These are phyloP conservation scores for Ahaetulla prasina DNA, from an alignment of 2,113 vertebrate species.

Conservation along the genomic window DNA sequence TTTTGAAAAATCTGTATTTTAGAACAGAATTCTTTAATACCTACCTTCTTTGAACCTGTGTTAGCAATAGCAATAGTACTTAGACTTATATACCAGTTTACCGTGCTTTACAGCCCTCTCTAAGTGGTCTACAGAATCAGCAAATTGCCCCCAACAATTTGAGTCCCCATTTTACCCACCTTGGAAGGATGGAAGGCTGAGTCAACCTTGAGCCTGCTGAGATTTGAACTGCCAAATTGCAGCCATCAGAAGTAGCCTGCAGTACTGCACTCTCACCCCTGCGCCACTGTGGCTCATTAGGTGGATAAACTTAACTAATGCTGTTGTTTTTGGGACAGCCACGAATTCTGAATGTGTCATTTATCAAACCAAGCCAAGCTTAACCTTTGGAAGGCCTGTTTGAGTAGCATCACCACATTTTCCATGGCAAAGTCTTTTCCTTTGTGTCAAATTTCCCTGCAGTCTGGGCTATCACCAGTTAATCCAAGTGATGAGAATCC, in stretches of 20 bases:
- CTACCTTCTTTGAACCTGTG: background rate
- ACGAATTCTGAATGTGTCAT: background rate
- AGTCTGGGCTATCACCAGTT: background rate
- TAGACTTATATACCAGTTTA: too few relatives aligned
- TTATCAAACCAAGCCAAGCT: background rate
- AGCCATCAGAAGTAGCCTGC: too few relatives aligned
- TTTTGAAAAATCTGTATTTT: background rate
- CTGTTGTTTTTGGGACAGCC: background rate
- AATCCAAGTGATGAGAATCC: background rate
- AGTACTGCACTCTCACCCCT: too few relatives aligned
- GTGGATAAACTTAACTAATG: background rate
- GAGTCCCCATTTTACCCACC: too few relatives aligned
- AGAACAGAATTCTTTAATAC: background rate
- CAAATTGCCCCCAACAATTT: too few relatives aligned
- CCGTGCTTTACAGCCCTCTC: too few relatives aligned
- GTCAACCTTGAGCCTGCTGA: too few relatives aligned
- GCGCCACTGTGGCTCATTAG: too few relatives aligned
- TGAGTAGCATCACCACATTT: background rate
- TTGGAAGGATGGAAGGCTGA: too few relatives aligned
- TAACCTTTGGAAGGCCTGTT: background rate
- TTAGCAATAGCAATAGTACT: background rate
- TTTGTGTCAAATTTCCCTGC: background rate
- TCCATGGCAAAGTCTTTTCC: background rate
- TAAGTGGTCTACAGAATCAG: too few relatives aligned
- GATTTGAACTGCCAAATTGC: too few relatives aligned